Percentiles rank a stretch among this genome's conserved stretches.
phyloP scores from a whole-genome alignment of 2,113 vertebrate genomes.

The Oxygymnocypris stewartii region DNA sequence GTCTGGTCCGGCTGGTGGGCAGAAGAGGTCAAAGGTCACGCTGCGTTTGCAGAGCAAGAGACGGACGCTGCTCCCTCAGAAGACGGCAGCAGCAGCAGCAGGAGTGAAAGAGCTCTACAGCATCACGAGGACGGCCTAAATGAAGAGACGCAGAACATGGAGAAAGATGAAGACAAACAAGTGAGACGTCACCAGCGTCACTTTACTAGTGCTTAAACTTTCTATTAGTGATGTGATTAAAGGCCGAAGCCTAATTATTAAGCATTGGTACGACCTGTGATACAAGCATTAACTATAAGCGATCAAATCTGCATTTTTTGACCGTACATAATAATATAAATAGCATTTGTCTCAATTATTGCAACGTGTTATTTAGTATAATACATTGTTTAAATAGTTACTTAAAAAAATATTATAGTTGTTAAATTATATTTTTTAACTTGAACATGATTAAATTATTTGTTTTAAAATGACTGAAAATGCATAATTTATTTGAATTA shows the following conservation, averaged over 20 bases:
- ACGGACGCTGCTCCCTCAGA: not conserved
- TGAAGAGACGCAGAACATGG: slow-evolving; percentile 27
- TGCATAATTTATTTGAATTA: no score
- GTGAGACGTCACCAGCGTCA: not conserved
- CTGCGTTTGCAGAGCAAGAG: not conserved
- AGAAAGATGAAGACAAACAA: slow-evolving; percentile 22
- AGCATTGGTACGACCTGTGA: not conserved
- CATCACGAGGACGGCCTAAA: not conserved
- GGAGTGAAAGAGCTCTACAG: not conserved
- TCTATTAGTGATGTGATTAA: not conserved
- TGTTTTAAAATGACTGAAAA: no score
- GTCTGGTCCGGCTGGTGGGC: slow-evolving; percentile 34
- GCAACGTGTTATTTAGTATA: not conserved
- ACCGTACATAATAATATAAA: not conserved
- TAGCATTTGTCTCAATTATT: no score
- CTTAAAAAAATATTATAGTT: not conserved
- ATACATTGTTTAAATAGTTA: not conserved
- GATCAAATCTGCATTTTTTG: no score
- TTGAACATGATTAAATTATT: not conserved
- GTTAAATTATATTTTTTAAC: not conserved
- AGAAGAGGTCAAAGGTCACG: not conserved
- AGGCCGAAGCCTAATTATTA: not conserved
- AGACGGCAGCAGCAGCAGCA: no score
- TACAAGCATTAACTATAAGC: not conserved
- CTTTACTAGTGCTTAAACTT: not conserved